Conservation (phyloP, 2,113 vertebrate species). For the Platycercus adscitus region DNA sequence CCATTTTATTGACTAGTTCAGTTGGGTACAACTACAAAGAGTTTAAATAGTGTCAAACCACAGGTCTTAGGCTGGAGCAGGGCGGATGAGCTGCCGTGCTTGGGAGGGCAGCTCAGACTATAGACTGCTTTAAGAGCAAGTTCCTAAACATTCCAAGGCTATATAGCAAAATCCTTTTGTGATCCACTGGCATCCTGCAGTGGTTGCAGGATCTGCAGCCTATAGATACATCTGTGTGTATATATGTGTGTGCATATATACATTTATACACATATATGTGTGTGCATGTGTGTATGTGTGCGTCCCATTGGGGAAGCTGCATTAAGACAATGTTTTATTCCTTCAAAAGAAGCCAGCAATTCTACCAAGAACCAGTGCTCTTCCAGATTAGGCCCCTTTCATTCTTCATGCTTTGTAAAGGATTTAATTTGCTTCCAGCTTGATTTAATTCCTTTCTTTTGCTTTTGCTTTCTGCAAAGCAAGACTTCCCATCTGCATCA, state of each 20-base stretch:
- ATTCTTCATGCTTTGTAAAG: neutral
- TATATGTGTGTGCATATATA: neutral
- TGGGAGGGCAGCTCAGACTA: neutral
- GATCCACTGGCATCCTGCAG: neutral
- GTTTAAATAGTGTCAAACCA: rapidly evolving
- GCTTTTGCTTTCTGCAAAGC: neutral
- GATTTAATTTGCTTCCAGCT: neutral
- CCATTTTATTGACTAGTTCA: neutral
- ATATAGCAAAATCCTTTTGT: neutral
- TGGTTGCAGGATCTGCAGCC: neutral
- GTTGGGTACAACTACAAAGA: neutral
- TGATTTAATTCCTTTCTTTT: neutral
- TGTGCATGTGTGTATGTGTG: neutral
- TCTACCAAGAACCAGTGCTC: neutral
- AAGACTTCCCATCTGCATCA: neutral
- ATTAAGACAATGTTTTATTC: constrained; percentile 38
- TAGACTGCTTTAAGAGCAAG: neutral
- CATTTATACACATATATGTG: neutral
- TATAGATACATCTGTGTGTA: neutral
- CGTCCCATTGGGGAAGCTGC: neutral
- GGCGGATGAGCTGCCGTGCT: rapidly evolving
- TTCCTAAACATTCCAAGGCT: neutral
- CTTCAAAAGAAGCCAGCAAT: neutral
- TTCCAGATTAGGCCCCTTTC: neutral
- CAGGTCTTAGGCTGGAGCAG: neutral